These are phyloP conservation scores for Ascidia mentula DNA, from an alignment of 23 tunicate genomes.

Conservation along the genomic window DNA sequence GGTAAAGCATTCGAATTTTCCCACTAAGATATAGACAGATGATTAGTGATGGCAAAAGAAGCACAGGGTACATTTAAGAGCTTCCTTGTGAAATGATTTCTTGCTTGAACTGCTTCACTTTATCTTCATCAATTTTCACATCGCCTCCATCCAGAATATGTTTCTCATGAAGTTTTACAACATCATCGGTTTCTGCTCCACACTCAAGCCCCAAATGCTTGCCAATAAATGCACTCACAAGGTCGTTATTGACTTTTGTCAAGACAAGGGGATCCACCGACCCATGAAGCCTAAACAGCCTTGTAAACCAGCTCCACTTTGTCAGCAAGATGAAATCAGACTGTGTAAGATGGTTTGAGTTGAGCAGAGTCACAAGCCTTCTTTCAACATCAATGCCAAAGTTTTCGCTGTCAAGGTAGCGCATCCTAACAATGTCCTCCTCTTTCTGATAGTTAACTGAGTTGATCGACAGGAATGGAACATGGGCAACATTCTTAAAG, in stretches of 20 bases:
- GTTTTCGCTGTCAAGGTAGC: constrained; percentile 48
- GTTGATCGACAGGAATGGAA: constrained; percentile 74
- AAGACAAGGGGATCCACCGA: constrained; percentile 41
- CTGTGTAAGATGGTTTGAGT: constrained; percentile 54
- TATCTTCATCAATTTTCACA: constrained; percentile 35
- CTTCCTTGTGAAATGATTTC: no score
- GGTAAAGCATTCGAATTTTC: no score
- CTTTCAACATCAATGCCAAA: constrained; percentile 52
- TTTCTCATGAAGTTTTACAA: constrained; percentile 23
- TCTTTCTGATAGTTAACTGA: constrained; percentile 33
- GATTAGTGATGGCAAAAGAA: no score
- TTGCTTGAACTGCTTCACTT: constrained; percentile 40
- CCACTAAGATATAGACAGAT: no score
- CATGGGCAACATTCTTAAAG: constrained; percentile 10
- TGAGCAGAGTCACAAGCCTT: constrained; percentile 49
- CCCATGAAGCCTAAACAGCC: constrained; percentile 32
- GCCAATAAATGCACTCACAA: constrained; percentile 53
- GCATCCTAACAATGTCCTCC: constrained; percentile 29
- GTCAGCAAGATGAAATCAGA: constrained; percentile 48
- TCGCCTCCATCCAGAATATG: constrained; percentile 21
- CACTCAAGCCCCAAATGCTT: constrained; percentile 52
- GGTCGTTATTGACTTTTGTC: constrained; percentile 18
- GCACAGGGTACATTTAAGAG: no score
- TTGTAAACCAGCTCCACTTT: constrained; percentile 23
- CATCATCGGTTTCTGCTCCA: constrained; percentile 16